Evolutionary conservation across 2,888 invertebrate species (phyloP), one percentile per base, ranked within the genome.

Genomic region (Drosophila neoperkinsi): DNA sequence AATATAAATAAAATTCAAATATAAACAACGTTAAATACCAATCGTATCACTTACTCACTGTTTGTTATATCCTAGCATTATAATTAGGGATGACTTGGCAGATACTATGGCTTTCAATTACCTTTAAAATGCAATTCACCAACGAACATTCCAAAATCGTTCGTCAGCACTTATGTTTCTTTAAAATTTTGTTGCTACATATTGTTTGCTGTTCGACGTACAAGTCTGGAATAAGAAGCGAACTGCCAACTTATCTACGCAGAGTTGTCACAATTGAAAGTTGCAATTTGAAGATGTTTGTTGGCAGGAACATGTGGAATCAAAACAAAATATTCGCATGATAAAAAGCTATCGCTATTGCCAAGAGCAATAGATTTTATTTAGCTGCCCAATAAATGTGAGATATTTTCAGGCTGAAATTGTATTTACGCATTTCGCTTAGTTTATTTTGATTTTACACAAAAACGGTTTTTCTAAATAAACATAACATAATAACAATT

Each of bases 401-500:
- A 50, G 33, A 34, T 50, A 38, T 65, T 38, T 36, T 51, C 62
- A 62, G 60, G 59, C 52, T 59, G 36, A 67, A 51, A 30, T 49
- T 71, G 67, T 56, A 56, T 70, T 64, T 65, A 59, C 64, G 67
- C 71, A 71, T 68, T 74, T 63, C 46, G 67, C 63, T 85, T 70
- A 69, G 50, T 76, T 81, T 75, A 82, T 87, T 87, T 82, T 66
- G 68, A 70, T 63, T 75, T 81, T 75, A 70, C 82, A 82, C 63
- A 71, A 68, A 88, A 84, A 68, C 49, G 62, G 62, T 56, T 74
- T 64, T 74, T 74, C 34, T 58, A 77, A 64, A 82, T 79, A 77
- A 87, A 78, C 76, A 79, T 66, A 77, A 77, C 77, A 77, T 77
- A 69, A 71, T 71, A 81, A 85, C 86, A 85, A 78, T 57, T 74